Percentiles rank a stretch among this genome's conserved stretches.
These are phyloP conservation scores for Melopsittacus undulatus DNA, from an alignment of 2,797 vertebrate species.

Conservation along the genomic window DNA sequence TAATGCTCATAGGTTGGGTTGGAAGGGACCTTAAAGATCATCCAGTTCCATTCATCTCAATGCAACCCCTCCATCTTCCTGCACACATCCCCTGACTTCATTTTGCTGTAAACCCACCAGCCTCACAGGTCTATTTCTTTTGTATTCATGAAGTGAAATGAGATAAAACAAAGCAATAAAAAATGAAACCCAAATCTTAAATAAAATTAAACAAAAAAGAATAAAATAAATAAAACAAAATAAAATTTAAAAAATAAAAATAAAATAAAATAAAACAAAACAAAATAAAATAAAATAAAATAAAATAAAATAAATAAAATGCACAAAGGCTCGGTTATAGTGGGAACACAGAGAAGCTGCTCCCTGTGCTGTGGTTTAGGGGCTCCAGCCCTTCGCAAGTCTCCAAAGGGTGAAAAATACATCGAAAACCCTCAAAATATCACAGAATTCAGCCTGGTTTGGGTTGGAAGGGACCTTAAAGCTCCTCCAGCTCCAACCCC, in stretches of 20 bases:
- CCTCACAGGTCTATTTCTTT: neutral
- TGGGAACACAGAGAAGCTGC: neutral
- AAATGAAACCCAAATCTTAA: neutral
- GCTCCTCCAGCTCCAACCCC: neutral
- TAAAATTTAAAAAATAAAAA: neutral
- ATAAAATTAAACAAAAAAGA: neutral
- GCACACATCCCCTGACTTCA: accelerated
- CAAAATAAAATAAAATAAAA: neutral
- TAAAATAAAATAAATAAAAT: neutral
- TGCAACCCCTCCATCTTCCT: accelerated
- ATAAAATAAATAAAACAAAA: neutral
- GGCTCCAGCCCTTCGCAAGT: neutral
- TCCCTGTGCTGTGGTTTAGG: accelerated
- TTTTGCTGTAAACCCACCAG: neutral
- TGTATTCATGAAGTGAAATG: neutral
- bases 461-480: neutral
- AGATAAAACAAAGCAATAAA: neutral
- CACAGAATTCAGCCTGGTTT: no score
- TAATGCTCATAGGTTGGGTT: neutral
- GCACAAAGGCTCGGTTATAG: accelerated
- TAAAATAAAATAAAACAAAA: neutral
- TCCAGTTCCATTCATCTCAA: neutral
- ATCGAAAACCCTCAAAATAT: neutral
- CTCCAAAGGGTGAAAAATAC: neutral
- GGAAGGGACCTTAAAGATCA: neutral